These are phyloP conservation scores for Lepidothrix coronata DNA, from an alignment of 2,113 vertebrate species.

Conservation along the genomic window DNA sequence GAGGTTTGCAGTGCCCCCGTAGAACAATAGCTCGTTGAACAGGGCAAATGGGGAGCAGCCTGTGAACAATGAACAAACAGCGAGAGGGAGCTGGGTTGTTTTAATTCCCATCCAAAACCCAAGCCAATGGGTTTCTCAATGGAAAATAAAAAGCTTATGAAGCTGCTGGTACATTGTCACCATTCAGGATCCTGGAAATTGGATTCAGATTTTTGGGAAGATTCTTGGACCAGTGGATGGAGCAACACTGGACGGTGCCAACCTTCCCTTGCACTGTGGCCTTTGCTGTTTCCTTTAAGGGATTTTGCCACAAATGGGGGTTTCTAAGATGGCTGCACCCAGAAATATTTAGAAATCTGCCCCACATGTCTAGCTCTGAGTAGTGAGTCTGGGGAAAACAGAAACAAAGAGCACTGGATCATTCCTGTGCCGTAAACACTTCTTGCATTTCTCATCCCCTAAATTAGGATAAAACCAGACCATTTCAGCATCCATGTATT, in stretches of 20 bases:
- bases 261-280: background rate
- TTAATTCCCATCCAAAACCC: conserved; percentile 2
- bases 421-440: background rate
- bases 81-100: conserved; percentile 22
- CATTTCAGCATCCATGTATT: background rate
- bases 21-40: conserved; percentile 52
- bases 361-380: fast-evolving
- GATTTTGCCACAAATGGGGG: background rate
- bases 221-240: background rate
- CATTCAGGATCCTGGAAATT: conserved; percentile 45
- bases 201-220: conserved; percentile 57
- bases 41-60: conserved; percentile 8
- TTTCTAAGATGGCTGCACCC: background rate
- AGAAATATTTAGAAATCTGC: background rate
- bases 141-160: conserved; percentile 23
- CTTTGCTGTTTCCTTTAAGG: conserved; percentile 2
- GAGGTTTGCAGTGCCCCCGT: background rate
- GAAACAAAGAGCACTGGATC: background rate
- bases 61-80: conserved; percentile 42
- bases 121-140: background rate
- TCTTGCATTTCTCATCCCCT: background rate
- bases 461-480: background rate
- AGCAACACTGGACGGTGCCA: background rate
- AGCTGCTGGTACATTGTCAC: conserved; percentile 45
- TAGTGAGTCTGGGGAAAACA: background rate